These are phyloP conservation scores for Menidia menidia DNA, from an alignment of 2,797 vertebrate species.

Conservation along the genomic window DNA sequence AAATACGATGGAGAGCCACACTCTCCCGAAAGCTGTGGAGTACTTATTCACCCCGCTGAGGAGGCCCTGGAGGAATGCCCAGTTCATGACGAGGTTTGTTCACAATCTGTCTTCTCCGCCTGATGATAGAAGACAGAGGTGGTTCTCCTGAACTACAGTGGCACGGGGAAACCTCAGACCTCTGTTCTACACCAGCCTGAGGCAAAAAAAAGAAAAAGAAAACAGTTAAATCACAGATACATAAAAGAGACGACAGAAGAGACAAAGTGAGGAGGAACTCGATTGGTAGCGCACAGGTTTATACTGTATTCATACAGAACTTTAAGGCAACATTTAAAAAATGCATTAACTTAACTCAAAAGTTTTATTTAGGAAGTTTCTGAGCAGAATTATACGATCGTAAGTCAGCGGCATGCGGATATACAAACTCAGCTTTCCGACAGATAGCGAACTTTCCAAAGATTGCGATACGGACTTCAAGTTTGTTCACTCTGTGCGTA, in stretches of 20 bases:
- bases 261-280: neutral
- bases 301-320: neutral
- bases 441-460: neutral
- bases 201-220: neutral
- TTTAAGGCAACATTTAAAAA: neutral
- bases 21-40: conserved; percentile 93
- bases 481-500: conserved; percentile 31
- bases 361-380: no score
- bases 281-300: neutral
- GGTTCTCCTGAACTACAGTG: conserved; percentile 21
- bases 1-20: conserved; percentile 97
- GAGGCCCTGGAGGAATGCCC: conserved; percentile 90
- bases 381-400: no score
- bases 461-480: neutral
- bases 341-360: no score
- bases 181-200: conserved; percentile 1
- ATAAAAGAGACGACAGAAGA: neutral
- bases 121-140: conserved; percentile 53
- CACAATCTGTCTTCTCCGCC: conserved; percentile 52
- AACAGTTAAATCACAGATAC: neutral
- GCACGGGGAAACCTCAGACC: conserved; percentile 23
- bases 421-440: neutral
- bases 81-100: conserved; percentile 88
- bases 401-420: no score
- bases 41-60: conserved; percentile 94